phyloP scores from a whole-genome alignment of 2,113 vertebrate species.

The Sylvia atricapilla region DNA sequence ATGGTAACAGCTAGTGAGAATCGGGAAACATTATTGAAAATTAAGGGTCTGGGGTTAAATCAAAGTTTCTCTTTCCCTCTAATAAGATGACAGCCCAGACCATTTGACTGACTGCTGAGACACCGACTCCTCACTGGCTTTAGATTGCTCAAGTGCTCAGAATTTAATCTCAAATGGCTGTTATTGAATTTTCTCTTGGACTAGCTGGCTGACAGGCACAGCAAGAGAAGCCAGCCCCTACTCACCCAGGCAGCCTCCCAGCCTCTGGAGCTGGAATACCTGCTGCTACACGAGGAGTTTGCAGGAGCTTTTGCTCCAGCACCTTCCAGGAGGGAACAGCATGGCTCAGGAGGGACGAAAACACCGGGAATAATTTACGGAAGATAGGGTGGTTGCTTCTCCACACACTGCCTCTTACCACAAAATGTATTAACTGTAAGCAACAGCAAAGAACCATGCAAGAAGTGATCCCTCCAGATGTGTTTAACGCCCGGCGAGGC shows the following conservation, averaged over 20 bases:
- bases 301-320: not conserved
- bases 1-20: not conserved
- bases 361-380: not conserved
- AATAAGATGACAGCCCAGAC: constrained; percentile 65
- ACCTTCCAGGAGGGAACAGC: not conserved
- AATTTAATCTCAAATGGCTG: constrained; percentile 64
- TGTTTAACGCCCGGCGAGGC: not conserved
- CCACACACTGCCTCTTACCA: not conserved
- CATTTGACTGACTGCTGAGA: constrained; percentile 59
- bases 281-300: rapidly evolving
- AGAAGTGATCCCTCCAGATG: constrained; percentile 18
- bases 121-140: constrained; percentile 46
- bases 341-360: not conserved
- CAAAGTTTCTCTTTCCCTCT: constrained; percentile 65
- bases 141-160: constrained; percentile 62
- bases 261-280: not conserved
- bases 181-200: constrained; percentile 11
- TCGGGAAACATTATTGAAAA: constrained; percentile 41
- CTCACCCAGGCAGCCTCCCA: not conserved
- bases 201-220: not conserved
- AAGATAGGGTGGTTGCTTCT: not conserved
- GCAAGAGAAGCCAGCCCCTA: not conserved
- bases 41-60: constrained; percentile 62
- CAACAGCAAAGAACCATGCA: not conserved
- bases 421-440: not conserved